These are phyloP conservation scores for Sitophilus oryzae DNA, from an alignment of 1,140 invertebrate species.

Conservation along the genomic window DNA sequence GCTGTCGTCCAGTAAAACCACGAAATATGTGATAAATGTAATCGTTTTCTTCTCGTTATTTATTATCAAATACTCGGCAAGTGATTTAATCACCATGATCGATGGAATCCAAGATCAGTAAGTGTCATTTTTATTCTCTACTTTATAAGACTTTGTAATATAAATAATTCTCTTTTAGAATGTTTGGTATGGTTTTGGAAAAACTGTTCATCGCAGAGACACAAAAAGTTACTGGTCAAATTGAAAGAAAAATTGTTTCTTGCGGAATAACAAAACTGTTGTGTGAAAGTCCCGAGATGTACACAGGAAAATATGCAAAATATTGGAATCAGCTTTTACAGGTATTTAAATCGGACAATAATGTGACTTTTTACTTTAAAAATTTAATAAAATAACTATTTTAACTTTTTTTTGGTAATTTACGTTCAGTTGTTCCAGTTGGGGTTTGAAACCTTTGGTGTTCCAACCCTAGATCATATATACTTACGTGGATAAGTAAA, in stretches of 20 bases:
- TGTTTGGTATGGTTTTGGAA: slow-evolving; percentile 93
- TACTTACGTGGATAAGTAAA: too few species aligned
- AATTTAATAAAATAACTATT: slow-evolving; percentile 33
- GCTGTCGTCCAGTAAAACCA: slow-evolving; percentile 86
- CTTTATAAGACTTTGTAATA: too few species aligned
- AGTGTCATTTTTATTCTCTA: slow-evolving; percentile 38
- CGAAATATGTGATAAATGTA: slow-evolving; percentile 84
- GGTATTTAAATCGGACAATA: slow-evolving; percentile 45
- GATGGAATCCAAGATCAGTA: slow-evolving; percentile 83
- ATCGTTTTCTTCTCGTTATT: slow-evolving; percentile 88
- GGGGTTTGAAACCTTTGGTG: too few species aligned
- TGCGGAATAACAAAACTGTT: slow-evolving; percentile 83
- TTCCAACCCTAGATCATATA: too few species aligned
- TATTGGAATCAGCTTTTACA: slow-evolving; percentile 58
- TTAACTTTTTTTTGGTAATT: too few species aligned
- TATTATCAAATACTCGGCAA: slow-evolving; percentile 69
- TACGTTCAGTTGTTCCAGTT: too few species aligned
- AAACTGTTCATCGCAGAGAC: slow-evolving; percentile 79
- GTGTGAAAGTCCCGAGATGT: slow-evolving; percentile 64
- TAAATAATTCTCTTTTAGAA: slow-evolving; percentile 55
- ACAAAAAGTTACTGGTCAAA: slow-evolving; percentile 74
- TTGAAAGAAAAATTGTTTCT: slow-evolving; percentile 84
- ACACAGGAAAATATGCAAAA: slow-evolving; percentile 57
- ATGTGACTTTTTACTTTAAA: background rate
- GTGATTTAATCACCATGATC: slow-evolving; percentile 66